Evolutionary conservation across 1,140 invertebrate genomes (phyloP).

Genomic region (Agrypnia vestita): DNA sequence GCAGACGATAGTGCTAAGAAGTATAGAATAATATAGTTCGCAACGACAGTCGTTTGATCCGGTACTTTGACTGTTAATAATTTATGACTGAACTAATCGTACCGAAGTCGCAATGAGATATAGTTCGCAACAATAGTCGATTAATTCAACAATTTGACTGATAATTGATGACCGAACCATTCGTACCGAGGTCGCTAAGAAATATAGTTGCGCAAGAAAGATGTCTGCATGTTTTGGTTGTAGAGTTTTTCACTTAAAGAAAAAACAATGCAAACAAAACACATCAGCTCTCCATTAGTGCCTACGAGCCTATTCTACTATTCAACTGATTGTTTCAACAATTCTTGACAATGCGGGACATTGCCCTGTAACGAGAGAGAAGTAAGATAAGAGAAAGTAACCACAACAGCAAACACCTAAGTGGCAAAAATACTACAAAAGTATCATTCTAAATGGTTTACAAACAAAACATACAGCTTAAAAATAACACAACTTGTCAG

Average conservation of each 20-base stretch:
- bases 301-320: slow-evolving; percentile 55
- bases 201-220: slow-evolving; percentile 58
- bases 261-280: slow-evolving; percentile 31
- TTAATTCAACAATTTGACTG: background rate
- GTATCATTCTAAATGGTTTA: too few species aligned
- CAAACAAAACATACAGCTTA: too few species aligned
- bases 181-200: slow-evolving; percentile 35
- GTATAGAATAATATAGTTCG: slow-evolving; percentile 57
- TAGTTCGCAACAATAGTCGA: slow-evolving; percentile 31
- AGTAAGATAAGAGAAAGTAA: slow-evolving; percentile 58
- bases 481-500: too few species aligned
- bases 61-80: background rate
- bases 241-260: slow-evolving; percentile 25
- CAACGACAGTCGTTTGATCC: slow-evolving; percentile 6
- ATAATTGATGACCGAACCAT: background rate
- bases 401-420: slow-evolving; percentile 57
- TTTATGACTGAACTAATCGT: too few species aligned
- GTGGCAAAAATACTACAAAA: slow-evolving; percentile 53
- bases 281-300: slow-evolving; percentile 47
- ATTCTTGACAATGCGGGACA: slow-evolving; percentile 58
- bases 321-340: slow-evolving; percentile 60
- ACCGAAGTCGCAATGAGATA: slow-evolving; percentile 27
- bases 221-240: slow-evolving; percentile 29
- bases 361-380: slow-evolving; percentile 55
- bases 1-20: slow-evolving; percentile 56